Evolutionary conservation across 2,797 vertebrate species (phyloP), one percentile per base, ranked within the genome.

Genomic region (Carcharodon carcharias): DNA sequence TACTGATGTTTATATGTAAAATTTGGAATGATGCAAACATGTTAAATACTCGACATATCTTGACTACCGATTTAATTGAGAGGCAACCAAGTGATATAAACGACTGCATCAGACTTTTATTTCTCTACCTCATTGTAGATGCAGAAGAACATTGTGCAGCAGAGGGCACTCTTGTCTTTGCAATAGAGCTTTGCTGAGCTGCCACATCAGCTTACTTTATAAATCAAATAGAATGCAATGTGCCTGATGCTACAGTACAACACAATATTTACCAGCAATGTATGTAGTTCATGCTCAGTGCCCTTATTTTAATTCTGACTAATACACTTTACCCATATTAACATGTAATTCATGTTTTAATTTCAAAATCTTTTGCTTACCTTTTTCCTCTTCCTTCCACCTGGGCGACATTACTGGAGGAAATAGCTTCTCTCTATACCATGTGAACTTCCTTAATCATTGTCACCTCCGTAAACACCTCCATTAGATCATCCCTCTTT

Each of bases 91-190:
- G 1, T 45, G 67, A 94, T 45, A 95, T 28, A 3, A 54, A 31
- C 40, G 65, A 56, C 40, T 4, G 63, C 45, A 28, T 23, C 63
- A 65, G 8, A n/a, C 18, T 71, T 71, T 31, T 56, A 23, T 89
- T 56, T 56, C 50, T 54, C 14, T 45, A 40, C 40, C 92, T 3
- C 21, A 69, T 95, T 95, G 11, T 31, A 14, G 65, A n/a, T n/a
- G 69, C 67, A 77, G 23, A 54, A 23, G 18, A 54, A 95, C 69
- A 73, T 56, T 21, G 50, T 54, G 0, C 94, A 95, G 50, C 31
- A 71, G 94, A 95, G 94, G 94, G 94, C 67, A 67, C 50, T 77
- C 28, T 95, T 31, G 50, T 40, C 94, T 71, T 95, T 12, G 28
- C n/a, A 69, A 50, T 95, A 40, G 91, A 31, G 65, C 6, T 56